These are phyloP conservation scores for Eulemur macaco DNA, from an alignment of 2,113 vertebrate genomes.

Conservation along the genomic window DNA sequence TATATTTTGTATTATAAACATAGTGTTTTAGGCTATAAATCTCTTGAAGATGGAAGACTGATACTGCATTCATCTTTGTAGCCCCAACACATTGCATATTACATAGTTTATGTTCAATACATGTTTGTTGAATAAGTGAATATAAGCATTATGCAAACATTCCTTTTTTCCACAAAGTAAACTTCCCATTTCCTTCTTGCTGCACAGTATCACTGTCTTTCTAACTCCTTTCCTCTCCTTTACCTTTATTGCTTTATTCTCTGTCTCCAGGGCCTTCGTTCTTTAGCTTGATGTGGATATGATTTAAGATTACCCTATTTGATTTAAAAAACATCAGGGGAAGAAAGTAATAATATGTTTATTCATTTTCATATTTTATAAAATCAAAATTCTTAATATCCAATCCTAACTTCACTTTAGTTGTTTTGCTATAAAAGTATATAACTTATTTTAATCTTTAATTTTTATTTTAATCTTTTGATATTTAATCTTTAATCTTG, in stretches of 20 bases:
- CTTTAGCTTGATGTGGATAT: background rate
- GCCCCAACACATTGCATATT: background rate
- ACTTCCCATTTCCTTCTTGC: background rate
- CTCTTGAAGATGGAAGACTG: background rate
- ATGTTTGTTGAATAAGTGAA: background rate
- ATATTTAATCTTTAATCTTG: background rate
- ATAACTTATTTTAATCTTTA: slow-evolving; percentile 2
- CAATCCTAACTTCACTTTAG: background rate
- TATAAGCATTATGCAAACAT: background rate
- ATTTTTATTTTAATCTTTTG: too few species aligned
- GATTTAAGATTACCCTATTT: background rate
- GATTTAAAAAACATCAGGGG: slow-evolving; percentile 15
- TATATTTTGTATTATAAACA: background rate
- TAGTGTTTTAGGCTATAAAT: background rate
- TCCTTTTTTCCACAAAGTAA: background rate
- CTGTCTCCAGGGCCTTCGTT: background rate
- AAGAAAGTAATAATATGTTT: background rate
- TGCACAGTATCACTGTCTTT: background rate
- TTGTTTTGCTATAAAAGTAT: too few species aligned
- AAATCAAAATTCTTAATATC: background rate
- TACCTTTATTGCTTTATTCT: background rate
- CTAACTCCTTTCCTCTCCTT: background rate
- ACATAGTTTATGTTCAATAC: background rate
- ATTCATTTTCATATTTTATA: slow-evolving; percentile 4
- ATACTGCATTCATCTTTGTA: background rate